phyloP scores from a whole-genome alignment of 2,113 vertebrate genomes.

The Lagopus muta region DNA sequence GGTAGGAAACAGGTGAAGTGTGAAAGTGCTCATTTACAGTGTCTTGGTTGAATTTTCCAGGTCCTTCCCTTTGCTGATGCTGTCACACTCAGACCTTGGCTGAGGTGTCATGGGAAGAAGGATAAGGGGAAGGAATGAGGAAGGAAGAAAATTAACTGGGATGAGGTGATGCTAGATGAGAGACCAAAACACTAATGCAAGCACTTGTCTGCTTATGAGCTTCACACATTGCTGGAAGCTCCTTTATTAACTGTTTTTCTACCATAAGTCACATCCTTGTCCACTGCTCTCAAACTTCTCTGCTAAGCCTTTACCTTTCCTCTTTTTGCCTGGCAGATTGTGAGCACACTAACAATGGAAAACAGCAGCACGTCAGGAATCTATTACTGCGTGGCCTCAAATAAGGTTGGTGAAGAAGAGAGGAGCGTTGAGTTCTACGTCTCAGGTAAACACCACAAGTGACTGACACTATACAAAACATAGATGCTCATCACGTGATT shows the following conservation, averaged over 20 bases:
- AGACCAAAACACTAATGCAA: not conserved
- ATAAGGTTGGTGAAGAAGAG: conserved; percentile 67
- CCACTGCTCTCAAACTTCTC: not conserved
- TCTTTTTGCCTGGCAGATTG: conserved; percentile 68
- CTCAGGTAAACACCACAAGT: conserved; percentile 74
- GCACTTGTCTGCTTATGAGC: not conserved
- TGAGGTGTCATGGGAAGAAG: not conserved
- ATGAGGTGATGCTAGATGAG: not conserved
- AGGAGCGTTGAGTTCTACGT: conserved; percentile 82
- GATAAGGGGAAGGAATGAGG: not conserved
- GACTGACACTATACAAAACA: not conserved
- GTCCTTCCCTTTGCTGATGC: not conserved
- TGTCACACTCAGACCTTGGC: not conserved
- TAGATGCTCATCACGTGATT: not conserved
- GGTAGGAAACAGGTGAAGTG: not conserved
- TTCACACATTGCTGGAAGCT: not conserved
- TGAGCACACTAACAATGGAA: conserved; percentile 80
- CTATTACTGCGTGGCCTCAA: conserved; percentile 82
- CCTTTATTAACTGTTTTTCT: not conserved
- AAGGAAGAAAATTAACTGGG: not conserved
- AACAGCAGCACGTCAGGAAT: conserved; percentile 79
- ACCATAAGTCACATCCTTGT: not conserved
- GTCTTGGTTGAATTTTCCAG: not conserved
- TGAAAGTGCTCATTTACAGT: not conserved
- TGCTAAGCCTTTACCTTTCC: not conserved